Percentiles rank a stretch among this genome's conserved stretches.
phyloP scores from a whole-genome alignment of 2,888 invertebrate species.

The Boloria euphrosyne region DNA sequence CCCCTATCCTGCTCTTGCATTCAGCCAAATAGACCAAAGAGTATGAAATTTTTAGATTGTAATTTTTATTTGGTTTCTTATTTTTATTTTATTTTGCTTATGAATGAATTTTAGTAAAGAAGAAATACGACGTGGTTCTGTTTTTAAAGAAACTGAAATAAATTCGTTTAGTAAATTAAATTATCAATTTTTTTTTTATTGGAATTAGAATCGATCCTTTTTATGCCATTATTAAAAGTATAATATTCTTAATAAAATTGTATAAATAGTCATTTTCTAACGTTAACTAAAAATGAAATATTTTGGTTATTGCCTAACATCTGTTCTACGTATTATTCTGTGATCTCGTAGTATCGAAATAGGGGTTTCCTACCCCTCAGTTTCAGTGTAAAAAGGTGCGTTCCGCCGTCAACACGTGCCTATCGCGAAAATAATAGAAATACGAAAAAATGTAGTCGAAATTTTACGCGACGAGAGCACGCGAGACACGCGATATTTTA shows the following conservation, averaged over 20 bases:
- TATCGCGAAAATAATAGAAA: conserved; percentile 50
- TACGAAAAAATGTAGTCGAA: conserved; percentile 67
- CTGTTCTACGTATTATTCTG: conserved; percentile 50
- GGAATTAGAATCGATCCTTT: too few relatives aligned
- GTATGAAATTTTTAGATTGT: conserved; percentile 29
- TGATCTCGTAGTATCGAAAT: conserved; percentile 70
- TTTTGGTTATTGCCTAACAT: conserved; percentile 18
- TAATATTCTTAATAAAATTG: too few relatives aligned
- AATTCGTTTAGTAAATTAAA: too few relatives aligned
- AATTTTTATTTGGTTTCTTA: neutral
- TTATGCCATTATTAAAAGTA: too few relatives aligned
- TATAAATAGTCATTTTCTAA: too few relatives aligned
- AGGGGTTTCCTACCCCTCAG: conserved; percentile 67
- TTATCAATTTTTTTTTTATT: neutral
- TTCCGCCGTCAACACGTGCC: conserved; percentile 49
- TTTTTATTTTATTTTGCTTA: neutral
- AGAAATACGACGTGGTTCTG: too few relatives aligned
- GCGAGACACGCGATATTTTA: conserved; percentile 48
- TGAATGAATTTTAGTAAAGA: neutral
- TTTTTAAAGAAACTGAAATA: too few relatives aligned
- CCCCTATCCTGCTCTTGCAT: conserved; percentile 51
- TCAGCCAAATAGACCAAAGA: conserved; percentile 63
- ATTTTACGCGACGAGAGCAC: conserved; percentile 42
- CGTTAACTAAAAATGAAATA: too few relatives aligned
- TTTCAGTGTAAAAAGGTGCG: conserved; percentile 60